phyloP scores from a whole-genome alignment of 1,140 invertebrate species.

The Luehdorfia chinensis region DNA sequence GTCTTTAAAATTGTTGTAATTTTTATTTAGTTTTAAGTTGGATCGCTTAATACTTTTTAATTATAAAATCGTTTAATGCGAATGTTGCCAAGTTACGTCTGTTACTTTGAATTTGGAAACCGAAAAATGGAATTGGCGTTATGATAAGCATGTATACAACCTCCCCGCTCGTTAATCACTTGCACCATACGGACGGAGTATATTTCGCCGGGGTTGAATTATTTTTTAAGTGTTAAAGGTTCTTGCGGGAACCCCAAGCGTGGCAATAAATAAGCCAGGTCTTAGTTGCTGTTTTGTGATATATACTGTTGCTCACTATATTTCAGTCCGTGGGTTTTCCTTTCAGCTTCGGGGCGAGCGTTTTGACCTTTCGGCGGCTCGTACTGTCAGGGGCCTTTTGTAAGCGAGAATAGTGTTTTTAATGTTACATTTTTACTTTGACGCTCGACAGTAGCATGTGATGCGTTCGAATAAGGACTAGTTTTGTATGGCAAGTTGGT shows the following conservation, averaged over 20 bases:
- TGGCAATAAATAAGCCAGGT: slow-evolving; percentile 40
- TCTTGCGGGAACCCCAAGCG: slow-evolving; percentile 26
- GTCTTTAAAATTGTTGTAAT: too few species aligned
- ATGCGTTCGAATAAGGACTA: not conserved
- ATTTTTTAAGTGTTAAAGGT: slow-evolving; percentile 54
- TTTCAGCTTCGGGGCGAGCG: slow-evolving; percentile 8
- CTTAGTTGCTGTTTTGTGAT: not conserved
- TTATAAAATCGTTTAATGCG: too few species aligned
- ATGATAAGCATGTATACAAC: too few species aligned
- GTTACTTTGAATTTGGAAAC: too few species aligned
- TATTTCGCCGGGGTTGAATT: slow-evolving; percentile 31
- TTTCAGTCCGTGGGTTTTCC: slow-evolving; percentile 11
- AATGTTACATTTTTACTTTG: slow-evolving; percentile 3
- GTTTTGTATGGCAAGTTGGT: not conserved
- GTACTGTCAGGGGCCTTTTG: slow-evolving; percentile 13
- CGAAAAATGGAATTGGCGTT: too few species aligned
- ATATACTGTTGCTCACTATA: slow-evolving; percentile 2
- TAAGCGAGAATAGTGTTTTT: slow-evolving; percentile 9
- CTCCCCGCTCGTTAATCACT: too few species aligned
- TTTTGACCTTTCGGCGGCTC: slow-evolving; percentile 13
- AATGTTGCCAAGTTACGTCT: too few species aligned
- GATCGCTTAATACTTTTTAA: too few species aligned
- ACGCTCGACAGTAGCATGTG: not conserved
- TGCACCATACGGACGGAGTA: slow-evolving; percentile 12
- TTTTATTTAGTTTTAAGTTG: too few species aligned